Percentiles rank a stretch among this genome's conserved stretches.
Conservation (phyloP, 1,140 invertebrate genomes). For the Sarcophaga peregrina region DNA sequence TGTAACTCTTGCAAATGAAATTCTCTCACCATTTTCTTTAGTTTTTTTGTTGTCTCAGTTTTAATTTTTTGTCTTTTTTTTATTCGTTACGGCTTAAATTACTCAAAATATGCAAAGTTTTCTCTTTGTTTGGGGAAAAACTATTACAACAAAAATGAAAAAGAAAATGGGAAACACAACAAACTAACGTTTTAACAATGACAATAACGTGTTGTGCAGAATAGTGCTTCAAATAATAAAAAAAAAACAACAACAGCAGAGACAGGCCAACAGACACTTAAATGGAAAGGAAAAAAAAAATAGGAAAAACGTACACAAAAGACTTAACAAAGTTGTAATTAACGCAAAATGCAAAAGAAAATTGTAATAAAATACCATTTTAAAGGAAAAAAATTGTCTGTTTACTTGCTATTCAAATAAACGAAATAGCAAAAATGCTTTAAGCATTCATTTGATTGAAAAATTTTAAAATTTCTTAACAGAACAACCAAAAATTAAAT, state of each 20-base stretch:
- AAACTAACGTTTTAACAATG: conserved; percentile 29
- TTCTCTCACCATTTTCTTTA: too few relatives aligned
- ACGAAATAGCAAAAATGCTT: too few relatives aligned
- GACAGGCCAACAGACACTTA: neutral
- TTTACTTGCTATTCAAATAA: too few relatives aligned
- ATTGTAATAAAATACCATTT: neutral
- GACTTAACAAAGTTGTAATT: conserved; percentile 16
- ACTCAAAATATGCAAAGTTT: conserved; percentile 6
- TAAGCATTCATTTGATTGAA: too few relatives aligned
- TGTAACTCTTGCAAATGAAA: neutral
- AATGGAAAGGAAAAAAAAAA: neutral
- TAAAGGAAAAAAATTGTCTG: too few relatives aligned
- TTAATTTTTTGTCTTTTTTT: too few relatives aligned
- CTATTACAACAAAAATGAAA: neutral
- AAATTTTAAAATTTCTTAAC: too few relatives aligned
- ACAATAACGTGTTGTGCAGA: conserved; percentile 23
- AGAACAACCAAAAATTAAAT: too few relatives aligned
- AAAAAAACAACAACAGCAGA: neutral
- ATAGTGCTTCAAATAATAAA: neutral
- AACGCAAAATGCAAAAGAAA: conserved; percentile 7
- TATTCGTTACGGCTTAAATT: neutral
- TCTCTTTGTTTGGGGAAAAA: neutral
- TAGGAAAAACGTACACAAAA: neutral
- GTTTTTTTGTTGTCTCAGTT: too few relatives aligned
- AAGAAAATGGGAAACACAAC: neutral